Percentiles rank a stretch among this genome's conserved stretches.
These are phyloP conservation scores for Lasioglossum pauxillum DNA, from an alignment of 2,888 invertebrate genomes.

Conservation along the genomic window DNA sequence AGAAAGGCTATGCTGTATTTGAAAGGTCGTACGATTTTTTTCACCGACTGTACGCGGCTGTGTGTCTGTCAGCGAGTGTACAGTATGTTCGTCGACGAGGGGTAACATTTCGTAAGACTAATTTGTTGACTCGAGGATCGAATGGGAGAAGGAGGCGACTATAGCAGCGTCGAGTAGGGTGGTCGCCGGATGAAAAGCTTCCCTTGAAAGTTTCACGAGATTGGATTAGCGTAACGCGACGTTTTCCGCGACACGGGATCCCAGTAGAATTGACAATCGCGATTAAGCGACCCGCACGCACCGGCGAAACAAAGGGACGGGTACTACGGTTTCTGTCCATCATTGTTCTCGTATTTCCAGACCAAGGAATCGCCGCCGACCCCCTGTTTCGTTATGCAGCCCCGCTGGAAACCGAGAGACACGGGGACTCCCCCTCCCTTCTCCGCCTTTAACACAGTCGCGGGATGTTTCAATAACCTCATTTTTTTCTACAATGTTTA, in stretches of 20 bases:
- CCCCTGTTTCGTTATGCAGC: conserved; percentile 32
- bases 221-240: conserved; percentile 26
- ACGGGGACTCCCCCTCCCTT: background rate
- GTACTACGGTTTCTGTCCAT: conserved; percentile 20
- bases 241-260: background rate
- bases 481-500: conserved; percentile 21
- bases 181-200: conserved; percentile 7
- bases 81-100: background rate
- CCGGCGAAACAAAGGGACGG: conserved; percentile 25
- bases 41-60: background rate
- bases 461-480: conserved; percentile 17
- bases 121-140: conserved; percentile 17
- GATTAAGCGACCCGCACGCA: conserved; percentile 44
- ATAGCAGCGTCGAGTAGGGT: background rate
- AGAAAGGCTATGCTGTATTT: background rate
- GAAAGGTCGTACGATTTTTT: background rate
- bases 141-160: background rate
- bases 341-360: conserved; percentile 40
- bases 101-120: conserved; percentile 23
- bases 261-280: conserved; percentile 31
- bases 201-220: conserved; percentile 18
- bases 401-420: background rate
- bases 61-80: background rate
- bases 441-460: conserved; percentile 1
- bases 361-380: conserved; percentile 32